These are phyloP conservation scores for Cyanoramphus novaezelandiae DNA, from an alignment of 2,113 vertebrate species.

Conservation along the genomic window DNA sequence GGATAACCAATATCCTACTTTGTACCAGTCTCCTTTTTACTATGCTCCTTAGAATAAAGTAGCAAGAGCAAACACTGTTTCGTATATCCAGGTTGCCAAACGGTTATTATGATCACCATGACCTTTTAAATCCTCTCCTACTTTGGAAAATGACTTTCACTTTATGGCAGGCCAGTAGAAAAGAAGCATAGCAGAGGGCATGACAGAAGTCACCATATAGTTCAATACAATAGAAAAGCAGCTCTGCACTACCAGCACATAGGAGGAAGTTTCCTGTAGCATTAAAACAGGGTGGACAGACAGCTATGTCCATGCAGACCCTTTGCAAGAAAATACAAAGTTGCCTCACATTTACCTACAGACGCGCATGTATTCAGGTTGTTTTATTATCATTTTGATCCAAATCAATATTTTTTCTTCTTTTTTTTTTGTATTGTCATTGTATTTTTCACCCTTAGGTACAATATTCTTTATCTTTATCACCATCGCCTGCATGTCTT, in stretches of 20 bases:
- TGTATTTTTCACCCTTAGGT: neutral
- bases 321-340: neutral
- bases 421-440: neutral
- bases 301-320: neutral
- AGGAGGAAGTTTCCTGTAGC: neutral
- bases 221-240: neutral
- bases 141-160: neutral
- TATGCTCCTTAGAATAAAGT: neutral
- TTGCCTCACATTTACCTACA: neutral
- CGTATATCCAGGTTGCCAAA: neutral
- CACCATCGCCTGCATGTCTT: neutral
- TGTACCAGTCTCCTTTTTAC: neutral
- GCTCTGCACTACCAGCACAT: neutral
- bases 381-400: neutral
- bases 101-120: neutral
- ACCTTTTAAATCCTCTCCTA: neutral
- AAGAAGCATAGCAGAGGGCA: neutral
- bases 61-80: neutral
- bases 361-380: neutral
- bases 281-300: accelerated
- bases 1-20: neutral
- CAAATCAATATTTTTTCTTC: neutral
- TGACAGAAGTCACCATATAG: neutral
- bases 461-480: neutral
- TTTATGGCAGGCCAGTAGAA: neutral